Evolutionary conservation across 2,797 vertebrate species (phyloP), one percentile per base, ranked within the genome.

Genomic region (Lemur catta): DNA sequence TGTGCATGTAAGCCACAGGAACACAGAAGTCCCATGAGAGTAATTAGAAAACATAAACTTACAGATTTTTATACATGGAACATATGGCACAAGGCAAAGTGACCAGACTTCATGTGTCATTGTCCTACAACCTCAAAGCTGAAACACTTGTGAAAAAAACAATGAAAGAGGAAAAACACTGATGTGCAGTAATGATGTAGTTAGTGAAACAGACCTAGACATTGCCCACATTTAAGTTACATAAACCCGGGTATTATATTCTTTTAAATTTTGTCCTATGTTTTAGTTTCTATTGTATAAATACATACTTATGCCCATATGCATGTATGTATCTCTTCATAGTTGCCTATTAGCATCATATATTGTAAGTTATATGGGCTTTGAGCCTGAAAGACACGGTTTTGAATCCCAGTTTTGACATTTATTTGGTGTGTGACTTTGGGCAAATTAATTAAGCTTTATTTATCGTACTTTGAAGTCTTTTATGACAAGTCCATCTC

Each of bases 401-500:
- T 80, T 52, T 43, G 20, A 61, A 20, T 46, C 10, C 24, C 18
- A 65, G 4, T 79, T 93, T 20, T 57, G n/a, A 84, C 33, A 17
- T 55, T 78, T 90, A 57, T 59, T 79, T 84, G 15, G 18, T 90
- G 7, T 95, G 20, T 93, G 61, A 81, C 10, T 93, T 82, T 80
- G 17, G 41, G n/a, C 24, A 95, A 79, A 11, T 84, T 96, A 59
- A 65, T 71, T 76, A 92, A 92, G 30, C 20, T 61, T 85, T 65
- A 75, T 28, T 7, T 75, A 50, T 91, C 46, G 85, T 59, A 65
- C 30, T 81, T 89, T 81, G 72, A 93, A 91, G 43, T 84, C 26
- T 82, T 96, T 93, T 91, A 59, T 79, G 48, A 95, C 38, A 75
- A 69, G 63, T 85, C 67, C 89, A 55, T 72, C 84, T 35, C 57